These are phyloP conservation scores for Lota lota DNA, from an alignment of 2,113 vertebrate species.

Conservation along the genomic window DNA sequence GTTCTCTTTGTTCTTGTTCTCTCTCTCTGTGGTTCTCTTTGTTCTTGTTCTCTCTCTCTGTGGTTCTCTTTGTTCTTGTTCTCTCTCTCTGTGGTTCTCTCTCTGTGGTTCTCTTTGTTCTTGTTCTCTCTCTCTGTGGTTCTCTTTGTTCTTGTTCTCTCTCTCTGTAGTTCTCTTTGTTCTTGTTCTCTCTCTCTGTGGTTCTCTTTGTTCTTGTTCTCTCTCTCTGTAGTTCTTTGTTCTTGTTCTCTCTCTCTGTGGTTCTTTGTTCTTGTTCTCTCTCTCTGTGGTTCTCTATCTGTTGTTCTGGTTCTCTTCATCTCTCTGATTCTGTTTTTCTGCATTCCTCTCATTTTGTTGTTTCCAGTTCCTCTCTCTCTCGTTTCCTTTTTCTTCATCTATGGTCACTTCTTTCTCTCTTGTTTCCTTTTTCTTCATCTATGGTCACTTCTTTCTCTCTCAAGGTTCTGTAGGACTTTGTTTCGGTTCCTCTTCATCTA, in stretches of 20 bases:
- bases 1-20: not conserved
- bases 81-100: not conserved
- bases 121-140: not conserved
- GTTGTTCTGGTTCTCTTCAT: not conserved
- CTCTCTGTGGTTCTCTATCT: not conserved
- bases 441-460: not conserved
- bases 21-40: not conserved
- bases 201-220: not conserved
- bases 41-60: not conserved
- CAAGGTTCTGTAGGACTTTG: not conserved
- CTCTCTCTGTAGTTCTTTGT: not conserved
- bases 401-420: not conserved
- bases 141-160: not conserved
- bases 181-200: not conserved
- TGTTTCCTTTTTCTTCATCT: not conserved
- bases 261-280: not conserved
- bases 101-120: no score
- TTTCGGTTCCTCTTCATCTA: not conserved
- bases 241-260: not conserved
- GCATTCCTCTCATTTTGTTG: not conserved
- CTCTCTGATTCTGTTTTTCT: not conserved
- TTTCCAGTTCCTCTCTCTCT: conserved; percentile 41
- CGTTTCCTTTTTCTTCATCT: not conserved
- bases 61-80: not conserved
- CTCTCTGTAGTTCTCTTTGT: not conserved